phyloP scores from a whole-genome alignment of 2,113 vertebrate genomes.

The Centropristis striata region DNA sequence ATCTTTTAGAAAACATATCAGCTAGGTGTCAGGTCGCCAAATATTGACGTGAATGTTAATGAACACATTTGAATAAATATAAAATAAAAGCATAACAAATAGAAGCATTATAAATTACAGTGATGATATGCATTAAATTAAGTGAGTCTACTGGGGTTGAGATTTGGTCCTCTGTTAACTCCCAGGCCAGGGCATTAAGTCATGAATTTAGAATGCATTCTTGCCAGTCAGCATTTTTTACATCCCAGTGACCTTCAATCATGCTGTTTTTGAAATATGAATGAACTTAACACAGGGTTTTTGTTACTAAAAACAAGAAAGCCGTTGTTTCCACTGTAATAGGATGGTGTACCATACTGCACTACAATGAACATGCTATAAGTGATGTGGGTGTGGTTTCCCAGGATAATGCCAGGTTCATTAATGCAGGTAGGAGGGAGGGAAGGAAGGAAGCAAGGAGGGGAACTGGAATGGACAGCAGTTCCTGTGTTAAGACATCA shows the following conservation, averaged over 20 bases:
- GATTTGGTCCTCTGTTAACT: not conserved
- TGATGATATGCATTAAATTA: not conserved
- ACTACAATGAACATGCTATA: not conserved
- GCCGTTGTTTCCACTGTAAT: not conserved
- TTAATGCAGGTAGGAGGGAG: slow-evolving; percentile 52
- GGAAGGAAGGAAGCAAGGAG: slow-evolving; percentile 73
- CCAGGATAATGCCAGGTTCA: slow-evolving; percentile 60
- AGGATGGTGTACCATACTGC: not conserved
- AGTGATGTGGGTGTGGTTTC: slow-evolving; percentile 47
- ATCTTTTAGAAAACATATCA: not conserved
- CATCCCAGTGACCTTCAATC: not conserved
- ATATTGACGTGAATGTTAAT: too few relatives aligned
- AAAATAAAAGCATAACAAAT: not conserved
- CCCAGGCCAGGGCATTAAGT: not conserved
- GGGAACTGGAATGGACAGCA: slow-evolving; percentile 67
- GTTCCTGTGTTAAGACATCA: slow-evolving; percentile 65
- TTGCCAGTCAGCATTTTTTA: not conserved
- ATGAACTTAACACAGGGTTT: not conserved
- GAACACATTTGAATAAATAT: not conserved
- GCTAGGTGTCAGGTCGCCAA: not conserved
- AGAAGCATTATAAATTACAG: not conserved
- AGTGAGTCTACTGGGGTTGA: not conserved
- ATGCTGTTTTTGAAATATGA: not conserved
- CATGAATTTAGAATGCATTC: not conserved
- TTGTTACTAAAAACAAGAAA: not conserved